Evolutionary conservation across 2,888 invertebrate species (phyloP).

Genomic region (Crematogaster levior): DNA sequence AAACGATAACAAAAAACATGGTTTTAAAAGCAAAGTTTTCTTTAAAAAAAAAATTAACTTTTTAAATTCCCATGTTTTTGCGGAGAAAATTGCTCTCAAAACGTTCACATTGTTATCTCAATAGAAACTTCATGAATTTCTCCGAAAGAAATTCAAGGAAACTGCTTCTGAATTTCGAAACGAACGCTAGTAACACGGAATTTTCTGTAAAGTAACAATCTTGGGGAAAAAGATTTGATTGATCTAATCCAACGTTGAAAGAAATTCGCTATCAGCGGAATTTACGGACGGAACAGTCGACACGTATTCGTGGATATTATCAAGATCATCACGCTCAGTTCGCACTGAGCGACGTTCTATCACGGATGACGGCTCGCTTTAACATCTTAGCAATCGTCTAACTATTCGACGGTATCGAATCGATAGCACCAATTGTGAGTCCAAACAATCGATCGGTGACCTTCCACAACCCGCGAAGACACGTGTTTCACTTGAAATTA

Average conservation of each 20-base stretch:
- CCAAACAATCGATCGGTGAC: conserved; percentile 5
- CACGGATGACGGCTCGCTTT: conserved; percentile 31
- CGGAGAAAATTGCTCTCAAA: background rate
- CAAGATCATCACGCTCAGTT: conserved; percentile 60
- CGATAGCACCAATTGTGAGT: background rate
- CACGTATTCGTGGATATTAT: conserved; percentile 60
- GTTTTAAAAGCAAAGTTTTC: background rate
- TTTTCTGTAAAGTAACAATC: background rate
- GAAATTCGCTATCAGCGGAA: conserved; percentile 65
- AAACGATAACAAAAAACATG: background rate
- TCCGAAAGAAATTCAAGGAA: too few relatives aligned
- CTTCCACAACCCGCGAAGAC: background rate
- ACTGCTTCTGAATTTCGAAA: background rate
- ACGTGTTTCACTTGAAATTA: background rate
- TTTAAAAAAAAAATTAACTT: background rate
- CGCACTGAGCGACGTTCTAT: conserved; percentile 29
- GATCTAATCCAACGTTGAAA: conserved; percentile 38
- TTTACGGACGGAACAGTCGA: conserved; percentile 56
- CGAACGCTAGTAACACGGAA: background rate
- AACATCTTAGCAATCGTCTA: background rate
- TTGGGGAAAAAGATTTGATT: background rate
- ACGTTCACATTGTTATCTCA: background rate
- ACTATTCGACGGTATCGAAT: background rate
- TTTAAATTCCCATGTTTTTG: background rate
- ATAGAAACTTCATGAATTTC: background rate